Percentiles rank a stretch among this genome's conserved stretches.
Conservation (phyloP, 2,113 vertebrate species). For the Clarias gariepinus region DNA sequence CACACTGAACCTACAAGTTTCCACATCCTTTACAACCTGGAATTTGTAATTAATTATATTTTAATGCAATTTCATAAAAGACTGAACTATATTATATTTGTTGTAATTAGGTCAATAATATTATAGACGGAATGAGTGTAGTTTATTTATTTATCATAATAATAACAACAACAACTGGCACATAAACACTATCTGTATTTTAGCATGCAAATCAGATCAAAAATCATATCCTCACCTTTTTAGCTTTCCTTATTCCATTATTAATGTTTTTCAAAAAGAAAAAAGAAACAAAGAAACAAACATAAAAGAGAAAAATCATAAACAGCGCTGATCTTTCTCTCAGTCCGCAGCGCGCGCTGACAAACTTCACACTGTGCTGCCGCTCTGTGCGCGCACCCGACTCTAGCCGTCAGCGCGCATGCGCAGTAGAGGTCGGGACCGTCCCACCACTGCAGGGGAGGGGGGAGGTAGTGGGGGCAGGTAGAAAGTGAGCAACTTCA, state of each 20-base stretch:
- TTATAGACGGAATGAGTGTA: background rate
- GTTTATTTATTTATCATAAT: background rate
- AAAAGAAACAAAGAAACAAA: background rate
- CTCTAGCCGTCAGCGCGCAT: constrained; percentile 49
- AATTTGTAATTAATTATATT: too few species aligned
- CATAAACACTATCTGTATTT: background rate
- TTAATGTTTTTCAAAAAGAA: background rate
- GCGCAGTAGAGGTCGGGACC: constrained; percentile 46
- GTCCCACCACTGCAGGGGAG: constrained; percentile 49
- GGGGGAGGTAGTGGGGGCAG: constrained; percentile 41
- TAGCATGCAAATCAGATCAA: background rate
- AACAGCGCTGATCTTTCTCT: background rate
- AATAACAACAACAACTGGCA: background rate
- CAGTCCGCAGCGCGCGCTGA: background rate
- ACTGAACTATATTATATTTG: background rate
- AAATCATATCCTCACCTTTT: constrained; percentile 6
- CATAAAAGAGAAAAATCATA: background rate
- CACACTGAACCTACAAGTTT: constrained; percentile 18
- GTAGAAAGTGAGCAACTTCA: background rate
- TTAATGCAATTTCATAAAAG: background rate
- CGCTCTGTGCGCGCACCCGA: constrained; percentile 44
- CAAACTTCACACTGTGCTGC: constrained; percentile 22
- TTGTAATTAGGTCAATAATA: background rate
- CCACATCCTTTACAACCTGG: background rate
- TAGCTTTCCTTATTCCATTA: background rate